Conservation (phyloP, 1,140 invertebrate species). For the Sinella curviseta region DNA sequence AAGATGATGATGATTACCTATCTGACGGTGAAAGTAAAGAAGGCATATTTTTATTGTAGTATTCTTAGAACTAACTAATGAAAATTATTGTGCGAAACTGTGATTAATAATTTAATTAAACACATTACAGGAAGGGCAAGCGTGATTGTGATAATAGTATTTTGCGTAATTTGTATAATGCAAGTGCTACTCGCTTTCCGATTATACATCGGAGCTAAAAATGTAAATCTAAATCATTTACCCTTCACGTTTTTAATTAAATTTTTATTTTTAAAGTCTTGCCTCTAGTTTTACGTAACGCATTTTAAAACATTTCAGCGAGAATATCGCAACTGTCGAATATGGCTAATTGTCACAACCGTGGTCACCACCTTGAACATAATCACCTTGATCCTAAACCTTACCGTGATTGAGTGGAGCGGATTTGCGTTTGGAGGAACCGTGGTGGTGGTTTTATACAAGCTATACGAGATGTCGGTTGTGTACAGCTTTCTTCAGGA, state of each 20-base stretch:
- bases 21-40: background rate
- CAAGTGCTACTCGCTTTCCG: background rate
- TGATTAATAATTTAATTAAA: too few relatives aligned
- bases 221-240: background rate
- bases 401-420: background rate
- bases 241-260: background rate
- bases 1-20: background rate
- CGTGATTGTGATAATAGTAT: background rate
- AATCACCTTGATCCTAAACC: background rate
- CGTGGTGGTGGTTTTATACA: background rate
- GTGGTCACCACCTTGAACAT: background rate
- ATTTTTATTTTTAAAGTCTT: too few relatives aligned
- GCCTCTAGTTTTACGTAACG: too few relatives aligned
- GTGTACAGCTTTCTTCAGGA: background rate
- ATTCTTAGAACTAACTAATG: too few relatives aligned
- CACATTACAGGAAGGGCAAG: too few relatives aligned
- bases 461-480: background rate
- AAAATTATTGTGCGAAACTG: too few relatives aligned
- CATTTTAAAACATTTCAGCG: conserved; percentile 1
- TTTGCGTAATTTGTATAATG: background rate
- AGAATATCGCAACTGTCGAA: background rate
- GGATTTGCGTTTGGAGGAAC: background rate
- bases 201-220: background rate
- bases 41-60: too few relatives aligned
- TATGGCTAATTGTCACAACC: background rate